These are phyloP conservation scores for Asarcornis scutulata DNA, from an alignment of 2,113 vertebrate genomes.

Conservation along the genomic window DNA sequence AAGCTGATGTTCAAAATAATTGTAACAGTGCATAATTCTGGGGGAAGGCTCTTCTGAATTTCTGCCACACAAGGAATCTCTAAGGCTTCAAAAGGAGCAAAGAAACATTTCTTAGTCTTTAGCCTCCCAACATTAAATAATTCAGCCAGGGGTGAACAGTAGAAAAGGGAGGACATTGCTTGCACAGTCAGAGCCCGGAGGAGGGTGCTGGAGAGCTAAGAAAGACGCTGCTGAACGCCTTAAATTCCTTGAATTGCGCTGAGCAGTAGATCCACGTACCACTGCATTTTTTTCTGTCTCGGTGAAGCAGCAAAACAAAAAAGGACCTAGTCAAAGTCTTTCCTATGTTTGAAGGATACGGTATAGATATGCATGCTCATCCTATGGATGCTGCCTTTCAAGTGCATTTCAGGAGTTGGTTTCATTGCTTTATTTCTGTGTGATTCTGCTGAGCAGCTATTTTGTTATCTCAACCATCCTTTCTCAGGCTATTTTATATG, in stretches of 20 bases:
- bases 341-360: not conserved
- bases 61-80: not conserved
- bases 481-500: not conserved
- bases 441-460: not conserved
- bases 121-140: rapidly evolving
- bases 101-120: not conserved
- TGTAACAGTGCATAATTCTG: not conserved
- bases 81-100: not conserved
- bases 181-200: not conserved
- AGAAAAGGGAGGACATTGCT: not conserved
- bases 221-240: rapidly evolving
- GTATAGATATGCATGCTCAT: not conserved
- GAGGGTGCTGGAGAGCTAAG: conserved; percentile 43
- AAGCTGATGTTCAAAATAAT: not conserved
- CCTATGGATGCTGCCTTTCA: rapidly evolving
- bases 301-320: not conserved
- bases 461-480: not conserved
- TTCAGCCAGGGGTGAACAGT: rapidly evolving
- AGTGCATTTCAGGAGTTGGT: not conserved
- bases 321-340: not conserved
- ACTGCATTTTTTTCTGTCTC: rapidly evolving
- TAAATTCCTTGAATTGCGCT: rapidly evolving
- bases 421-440: not conserved
- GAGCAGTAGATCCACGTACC: rapidly evolving
- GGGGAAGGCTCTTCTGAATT: not conserved